These are phyloP conservation scores for Liparis tanakae DNA, from an alignment of 2,797 vertebrate species.

Conservation along the genomic window DNA sequence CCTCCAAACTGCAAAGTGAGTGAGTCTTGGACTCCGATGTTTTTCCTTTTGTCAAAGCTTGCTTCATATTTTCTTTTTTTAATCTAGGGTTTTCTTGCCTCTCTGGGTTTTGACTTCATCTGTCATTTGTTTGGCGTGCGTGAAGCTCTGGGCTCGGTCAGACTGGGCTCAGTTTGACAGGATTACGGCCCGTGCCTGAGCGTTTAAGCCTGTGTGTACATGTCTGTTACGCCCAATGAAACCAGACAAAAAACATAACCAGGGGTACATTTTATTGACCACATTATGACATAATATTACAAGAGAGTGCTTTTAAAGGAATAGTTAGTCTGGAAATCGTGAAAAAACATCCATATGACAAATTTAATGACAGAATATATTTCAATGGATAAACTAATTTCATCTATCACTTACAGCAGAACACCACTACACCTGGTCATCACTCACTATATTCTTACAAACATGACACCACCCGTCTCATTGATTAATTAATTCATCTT, in stretches of 20 bases:
- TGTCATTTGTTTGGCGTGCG: conserved; percentile 47
- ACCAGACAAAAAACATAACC: conserved; percentile 26
- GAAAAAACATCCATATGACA: no score
- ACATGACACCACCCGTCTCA: no score
- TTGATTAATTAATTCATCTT: no score
- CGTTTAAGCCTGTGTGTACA: conserved; percentile 9
- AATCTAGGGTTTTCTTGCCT: conserved; percentile 63
- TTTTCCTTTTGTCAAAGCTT: conserved; percentile 68
- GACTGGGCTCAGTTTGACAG: conserved; percentile 24
- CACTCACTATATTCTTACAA: no score
- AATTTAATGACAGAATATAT: no score
- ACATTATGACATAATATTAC: not conserved
- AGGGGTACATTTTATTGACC: conserved; percentile 20
- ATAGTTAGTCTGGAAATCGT: not conserved
- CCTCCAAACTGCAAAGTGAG: conserved; percentile 60
- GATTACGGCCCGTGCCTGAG: conserved; percentile 7
- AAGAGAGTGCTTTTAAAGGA: not conserved
- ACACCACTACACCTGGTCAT: no score
- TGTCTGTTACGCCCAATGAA: conserved; percentile 32
- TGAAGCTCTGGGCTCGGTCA: conserved; percentile 49
- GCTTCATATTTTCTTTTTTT: conserved; percentile 62
- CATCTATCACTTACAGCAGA: no score
- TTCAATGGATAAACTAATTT: no score
- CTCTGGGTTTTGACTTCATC: conserved; percentile 71
- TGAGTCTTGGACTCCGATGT: conserved; percentile 66